These are phyloP conservation scores for Anhinga anhinga DNA, from an alignment of 2,113 vertebrate species.

Conservation along the genomic window DNA sequence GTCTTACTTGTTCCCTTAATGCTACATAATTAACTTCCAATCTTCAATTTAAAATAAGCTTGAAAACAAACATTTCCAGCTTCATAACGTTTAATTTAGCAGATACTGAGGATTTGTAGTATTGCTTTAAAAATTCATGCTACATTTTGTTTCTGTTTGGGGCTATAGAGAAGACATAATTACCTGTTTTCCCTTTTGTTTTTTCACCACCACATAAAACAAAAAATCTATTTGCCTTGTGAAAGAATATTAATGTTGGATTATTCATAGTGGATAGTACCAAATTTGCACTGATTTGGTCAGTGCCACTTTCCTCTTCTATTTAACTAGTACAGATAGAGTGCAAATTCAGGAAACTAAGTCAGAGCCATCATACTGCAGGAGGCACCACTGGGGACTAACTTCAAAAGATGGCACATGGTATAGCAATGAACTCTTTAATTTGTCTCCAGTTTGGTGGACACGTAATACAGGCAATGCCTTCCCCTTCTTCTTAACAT, in stretches of 20 bases:
- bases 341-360: background rate
- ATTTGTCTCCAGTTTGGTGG: background rate
- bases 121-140: background rate
- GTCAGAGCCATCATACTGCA: background rate
- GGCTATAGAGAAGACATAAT: background rate
- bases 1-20: background rate
- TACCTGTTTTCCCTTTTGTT: background rate
- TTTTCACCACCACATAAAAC: background rate
- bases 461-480: background rate
- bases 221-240: background rate
- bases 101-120: rapidly evolving
- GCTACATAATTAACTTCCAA: background rate
- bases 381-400: background rate
- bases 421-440: background rate
- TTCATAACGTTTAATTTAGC: background rate
- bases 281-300: background rate
- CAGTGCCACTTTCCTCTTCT: background rate
- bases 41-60: background rate
- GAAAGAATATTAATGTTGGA: background rate
- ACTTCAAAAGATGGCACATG: background rate
- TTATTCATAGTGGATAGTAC: background rate
- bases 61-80: background rate
- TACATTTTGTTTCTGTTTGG: background rate
- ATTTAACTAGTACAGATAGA: background rate
- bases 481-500: background rate